Conservation (phyloP, 2,888 invertebrate species). For the Brenthis daphne region DNA sequence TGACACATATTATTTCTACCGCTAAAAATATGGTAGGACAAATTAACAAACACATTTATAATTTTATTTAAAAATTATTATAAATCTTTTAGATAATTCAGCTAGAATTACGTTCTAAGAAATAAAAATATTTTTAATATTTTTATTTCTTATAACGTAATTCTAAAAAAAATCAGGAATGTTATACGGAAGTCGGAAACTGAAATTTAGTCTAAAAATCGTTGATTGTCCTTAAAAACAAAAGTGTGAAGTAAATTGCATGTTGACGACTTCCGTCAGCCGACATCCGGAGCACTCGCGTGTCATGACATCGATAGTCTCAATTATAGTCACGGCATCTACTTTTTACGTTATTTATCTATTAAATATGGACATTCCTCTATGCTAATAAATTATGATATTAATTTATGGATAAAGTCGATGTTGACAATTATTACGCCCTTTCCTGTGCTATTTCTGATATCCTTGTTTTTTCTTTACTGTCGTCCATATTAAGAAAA, state of each 20-base stretch:
- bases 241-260: constrained; percentile 30
- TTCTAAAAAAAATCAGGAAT: neutral
- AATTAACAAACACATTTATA: no score
- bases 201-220: neutral
- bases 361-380: constrained; percentile 7
- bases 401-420: constrained; percentile 1
- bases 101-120: neutral
- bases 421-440: neutral
- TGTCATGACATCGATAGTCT: constrained; percentile 11
- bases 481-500: neutral
- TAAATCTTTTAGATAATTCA: no score
- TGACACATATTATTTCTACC: no score
- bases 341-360: neutral
- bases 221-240: constrained; percentile 27
- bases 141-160: no score
- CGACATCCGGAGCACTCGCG: constrained; percentile 28
- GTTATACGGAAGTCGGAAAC: neutral
- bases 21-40: no score
- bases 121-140: neutral
- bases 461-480: neutral
- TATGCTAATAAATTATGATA: constrained; percentile 7
- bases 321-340: constrained; percentile 16
- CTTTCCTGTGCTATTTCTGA: neutral
- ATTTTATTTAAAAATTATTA: no score
- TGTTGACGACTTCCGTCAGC: constrained; percentile 32